phyloP scores from a whole-genome alignment of 2,113 vertebrate species.

The Takifugu flavidus region DNA sequence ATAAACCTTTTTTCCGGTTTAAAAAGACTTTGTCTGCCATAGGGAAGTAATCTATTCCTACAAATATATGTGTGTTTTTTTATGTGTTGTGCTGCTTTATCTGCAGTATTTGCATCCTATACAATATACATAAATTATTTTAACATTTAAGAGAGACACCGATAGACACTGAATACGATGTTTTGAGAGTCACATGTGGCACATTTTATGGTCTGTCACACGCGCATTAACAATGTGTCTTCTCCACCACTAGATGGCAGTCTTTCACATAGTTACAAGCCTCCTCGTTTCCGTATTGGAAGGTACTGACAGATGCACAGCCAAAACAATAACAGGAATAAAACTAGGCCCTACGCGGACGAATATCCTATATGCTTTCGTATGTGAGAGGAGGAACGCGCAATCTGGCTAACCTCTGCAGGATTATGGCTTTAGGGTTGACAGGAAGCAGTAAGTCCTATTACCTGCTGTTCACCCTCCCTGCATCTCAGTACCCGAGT shows the following conservation, averaged over 20 bases:
- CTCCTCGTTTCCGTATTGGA: not conserved
- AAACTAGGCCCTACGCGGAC: conserved; percentile 3
- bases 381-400: conserved; percentile 2
- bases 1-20: conserved; percentile 44
- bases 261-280: conserved; percentile 34
- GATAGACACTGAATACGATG: conserved; percentile 9
- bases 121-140: conserved; percentile 39
- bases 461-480: conserved; percentile 13
- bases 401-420: conserved; percentile 48
- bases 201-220: not conserved
- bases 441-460: conserved; percentile 39
- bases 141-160: conserved; percentile 30
- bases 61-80: conserved; percentile 40
- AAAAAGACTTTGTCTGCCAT: conserved; percentile 48
- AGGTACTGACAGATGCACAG: conserved; percentile 18
- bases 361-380: conserved; percentile 4
- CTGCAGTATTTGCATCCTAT: conserved; percentile 21
- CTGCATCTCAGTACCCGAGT: conserved; percentile 40
- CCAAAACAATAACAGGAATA: conserved; percentile 15
- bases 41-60: conserved; percentile 40
- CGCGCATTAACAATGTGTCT: not conserved
- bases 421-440: conserved; percentile 70
- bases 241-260: conserved; percentile 51
- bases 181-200: conserved; percentile 10
- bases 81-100: conserved; percentile 36